These are phyloP conservation scores for Augiades crinisus DNA, from an alignment of 2,888 invertebrate species.

Conservation along the genomic window DNA sequence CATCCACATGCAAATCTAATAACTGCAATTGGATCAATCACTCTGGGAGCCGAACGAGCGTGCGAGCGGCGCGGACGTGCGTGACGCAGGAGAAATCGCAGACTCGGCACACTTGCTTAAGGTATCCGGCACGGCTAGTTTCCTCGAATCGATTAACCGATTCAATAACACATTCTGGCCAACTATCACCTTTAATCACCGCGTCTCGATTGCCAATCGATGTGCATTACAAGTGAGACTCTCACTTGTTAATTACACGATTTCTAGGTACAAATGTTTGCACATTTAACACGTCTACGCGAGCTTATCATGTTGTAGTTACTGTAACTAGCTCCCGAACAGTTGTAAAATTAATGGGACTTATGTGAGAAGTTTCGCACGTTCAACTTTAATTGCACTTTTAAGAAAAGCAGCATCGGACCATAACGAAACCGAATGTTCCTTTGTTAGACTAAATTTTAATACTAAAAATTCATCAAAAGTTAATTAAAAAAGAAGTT, in stretches of 20 bases:
- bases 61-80: conserved; percentile 59
- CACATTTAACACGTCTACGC: conserved; percentile 3
- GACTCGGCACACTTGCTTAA: conserved; percentile 57
- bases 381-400: conserved; percentile 8
- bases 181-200: conserved; percentile 26
- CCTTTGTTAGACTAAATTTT: conserved; percentile 5
- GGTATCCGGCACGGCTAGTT: conserved; percentile 55
- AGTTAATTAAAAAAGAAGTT: neutral
- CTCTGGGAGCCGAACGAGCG: conserved; percentile 44
- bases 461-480: neutral
- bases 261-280: conserved; percentile 19
- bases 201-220: conserved; percentile 20
- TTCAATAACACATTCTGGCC: conserved; percentile 26
- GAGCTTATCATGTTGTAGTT: conserved; percentile 13
- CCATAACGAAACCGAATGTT: conserved; percentile 15
- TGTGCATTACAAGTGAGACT: conserved; percentile 18
- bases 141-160: conserved; percentile 39
- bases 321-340: conserved; percentile 9
- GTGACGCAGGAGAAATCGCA: conserved; percentile 74
- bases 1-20: conserved; percentile 55
- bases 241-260: conserved; percentile 24
- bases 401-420: neutral
- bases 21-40: conserved; percentile 60
- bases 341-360: conserved; percentile 1
- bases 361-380: conserved; percentile 23